These are phyloP conservation scores for Anneissia japonica DNA, from an alignment of 35 echinoderm and acorn worm species.

Conservation along the genomic window DNA sequence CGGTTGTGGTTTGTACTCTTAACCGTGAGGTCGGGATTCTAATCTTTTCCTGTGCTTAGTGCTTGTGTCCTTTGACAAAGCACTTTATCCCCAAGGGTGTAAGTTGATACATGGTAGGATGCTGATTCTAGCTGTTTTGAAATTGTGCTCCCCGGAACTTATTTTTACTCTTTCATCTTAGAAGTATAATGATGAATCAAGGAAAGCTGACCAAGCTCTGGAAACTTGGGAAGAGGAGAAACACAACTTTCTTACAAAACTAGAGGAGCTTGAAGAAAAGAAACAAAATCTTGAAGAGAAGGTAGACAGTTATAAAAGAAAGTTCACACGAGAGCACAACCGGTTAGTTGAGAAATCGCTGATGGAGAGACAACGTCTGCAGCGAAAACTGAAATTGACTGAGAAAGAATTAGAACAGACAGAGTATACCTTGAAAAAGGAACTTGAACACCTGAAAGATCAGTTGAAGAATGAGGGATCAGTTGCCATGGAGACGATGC, in stretches of 20 bases:
- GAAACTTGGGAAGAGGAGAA: slow-evolving; percentile 25
- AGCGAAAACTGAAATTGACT: slow-evolving; percentile 4
- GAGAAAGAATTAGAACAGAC: slow-evolving; percentile 22
- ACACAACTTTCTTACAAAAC: slow-evolving; percentile 3
- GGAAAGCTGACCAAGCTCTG: not conserved
- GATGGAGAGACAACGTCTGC: not conserved
- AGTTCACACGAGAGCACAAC: not conserved
- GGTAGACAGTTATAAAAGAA: slow-evolving; percentile 3
- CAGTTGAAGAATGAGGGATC: slow-evolving; percentile 1
- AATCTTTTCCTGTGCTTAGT: too few species aligned
- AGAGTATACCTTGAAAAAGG: slow-evolving; percentile 17
- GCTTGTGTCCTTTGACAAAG: too few species aligned
- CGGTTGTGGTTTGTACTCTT: too few species aligned
- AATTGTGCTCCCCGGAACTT: too few species aligned
- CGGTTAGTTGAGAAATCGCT: slow-evolving; percentile 1
- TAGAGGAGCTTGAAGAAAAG: slow-evolving; percentile 6
- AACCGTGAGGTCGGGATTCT: too few species aligned
- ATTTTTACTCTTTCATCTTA: not conserved
- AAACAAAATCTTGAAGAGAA: slow-evolving; percentile 2
- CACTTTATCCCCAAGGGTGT: too few species aligned
- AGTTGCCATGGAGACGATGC: slow-evolving; percentile 26
- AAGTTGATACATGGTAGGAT: too few species aligned
- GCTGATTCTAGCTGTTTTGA: too few species aligned
- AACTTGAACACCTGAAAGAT: slow-evolving; percentile 21
- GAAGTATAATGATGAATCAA: not conserved